Conservation (phyloP, 1,140 invertebrate species). For the Elysia chlorotica region DNA sequence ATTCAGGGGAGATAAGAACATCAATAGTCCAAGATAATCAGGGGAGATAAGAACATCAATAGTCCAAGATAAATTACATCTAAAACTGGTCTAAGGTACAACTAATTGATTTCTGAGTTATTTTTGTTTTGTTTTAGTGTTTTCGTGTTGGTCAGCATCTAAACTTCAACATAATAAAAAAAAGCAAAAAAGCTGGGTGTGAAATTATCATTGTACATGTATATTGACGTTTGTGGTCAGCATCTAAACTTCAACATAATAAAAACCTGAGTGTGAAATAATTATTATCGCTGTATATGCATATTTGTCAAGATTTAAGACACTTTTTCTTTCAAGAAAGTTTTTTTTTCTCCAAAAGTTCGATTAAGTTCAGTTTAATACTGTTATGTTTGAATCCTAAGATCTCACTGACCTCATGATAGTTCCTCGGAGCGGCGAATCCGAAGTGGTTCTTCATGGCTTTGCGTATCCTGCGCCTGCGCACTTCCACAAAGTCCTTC, state of each 20-base stretch:
- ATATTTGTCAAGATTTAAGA: too few relatives aligned
- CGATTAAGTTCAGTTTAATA: neutral
- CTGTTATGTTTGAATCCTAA: neutral
- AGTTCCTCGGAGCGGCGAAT: slow-evolving; percentile 42
- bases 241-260: neutral
- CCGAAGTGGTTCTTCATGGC: slow-evolving; percentile 57
- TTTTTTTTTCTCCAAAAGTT: neutral
- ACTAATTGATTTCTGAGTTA: too few relatives aligned
- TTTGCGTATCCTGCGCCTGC: slow-evolving; percentile 48
- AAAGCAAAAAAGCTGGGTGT: too few relatives aligned
- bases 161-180: too few relatives aligned
- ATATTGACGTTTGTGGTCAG: too few relatives aligned
- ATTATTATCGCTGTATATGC: neutral
- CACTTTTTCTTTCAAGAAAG: too few relatives aligned
- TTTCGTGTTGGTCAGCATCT: too few relatives aligned
- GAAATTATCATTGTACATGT: too few relatives aligned
- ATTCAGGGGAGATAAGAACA: slow-evolving; percentile 2
- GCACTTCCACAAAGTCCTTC: slow-evolving; percentile 54
- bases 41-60: neutral
- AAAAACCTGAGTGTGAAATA: neutral
- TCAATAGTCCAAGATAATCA: neutral
- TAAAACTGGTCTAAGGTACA: neutral
- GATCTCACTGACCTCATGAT: slow-evolving; percentile 50
- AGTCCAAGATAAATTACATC: neutral
- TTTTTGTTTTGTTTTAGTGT: too few relatives aligned